These are phyloP conservation scores for Hetaerina americana DNA, from an alignment of 1,140 invertebrate species.

Conservation along the genomic window DNA sequence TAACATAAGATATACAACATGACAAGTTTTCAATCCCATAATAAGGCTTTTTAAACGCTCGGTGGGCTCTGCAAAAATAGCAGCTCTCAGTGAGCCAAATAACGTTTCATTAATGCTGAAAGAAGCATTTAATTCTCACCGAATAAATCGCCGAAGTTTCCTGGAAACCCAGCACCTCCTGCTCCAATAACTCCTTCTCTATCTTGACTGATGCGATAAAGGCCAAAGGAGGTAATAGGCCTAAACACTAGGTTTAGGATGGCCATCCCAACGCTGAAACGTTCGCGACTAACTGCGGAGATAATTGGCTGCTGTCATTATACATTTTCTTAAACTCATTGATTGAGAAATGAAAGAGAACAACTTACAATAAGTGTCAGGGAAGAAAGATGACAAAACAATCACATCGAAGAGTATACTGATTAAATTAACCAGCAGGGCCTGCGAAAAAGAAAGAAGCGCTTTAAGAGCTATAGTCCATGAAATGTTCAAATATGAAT, in stretches of 20 bases:
- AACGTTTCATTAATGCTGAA: not conserved
- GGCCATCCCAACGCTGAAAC: not conserved
- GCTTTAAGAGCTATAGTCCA: not conserved
- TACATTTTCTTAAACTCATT: not conserved
- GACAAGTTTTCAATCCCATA: not conserved
- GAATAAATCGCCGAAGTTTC: not conserved
- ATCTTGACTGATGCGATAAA: not conserved
- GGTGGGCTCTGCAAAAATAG: too few relatives aligned
- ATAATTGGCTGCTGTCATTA: not conserved
- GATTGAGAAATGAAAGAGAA: not conserved
- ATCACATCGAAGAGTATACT: conserved; percentile 3
- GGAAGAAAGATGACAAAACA: not conserved
- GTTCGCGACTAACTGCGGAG: not conserved
- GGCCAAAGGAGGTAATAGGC: not conserved
- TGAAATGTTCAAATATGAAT: not conserved
- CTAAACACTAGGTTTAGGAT: not conserved
- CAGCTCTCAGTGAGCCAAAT: too few relatives aligned
- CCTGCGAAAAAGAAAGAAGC: not conserved
- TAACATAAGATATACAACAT: not conserved
- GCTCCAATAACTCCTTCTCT: not conserved
- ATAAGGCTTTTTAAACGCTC: not conserved
- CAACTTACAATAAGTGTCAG: not conserved
- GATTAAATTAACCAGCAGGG: conserved; percentile 1
- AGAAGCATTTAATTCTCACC: not conserved
- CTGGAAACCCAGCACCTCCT: not conserved